Conservation (phyloP, 2,797 vertebrate genomes). For the Podarcis lilfordi region DNA sequence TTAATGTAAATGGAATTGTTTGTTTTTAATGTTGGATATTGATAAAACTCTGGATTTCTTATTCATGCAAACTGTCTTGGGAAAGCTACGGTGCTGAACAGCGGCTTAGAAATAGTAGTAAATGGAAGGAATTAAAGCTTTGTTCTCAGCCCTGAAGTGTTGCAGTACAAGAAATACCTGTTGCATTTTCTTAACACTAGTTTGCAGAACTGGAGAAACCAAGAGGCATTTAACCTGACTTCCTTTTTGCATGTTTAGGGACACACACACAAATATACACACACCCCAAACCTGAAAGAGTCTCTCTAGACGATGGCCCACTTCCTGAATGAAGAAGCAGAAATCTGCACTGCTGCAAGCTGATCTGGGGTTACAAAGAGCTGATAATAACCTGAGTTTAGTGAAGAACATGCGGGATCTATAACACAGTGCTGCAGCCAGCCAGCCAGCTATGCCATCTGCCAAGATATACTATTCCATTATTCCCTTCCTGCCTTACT, state of each 20-base stretch:
- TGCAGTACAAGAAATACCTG: slow-evolving; percentile 27
- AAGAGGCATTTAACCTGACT: slow-evolving; percentile 64
- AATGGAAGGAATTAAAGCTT: not conserved
- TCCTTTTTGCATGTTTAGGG: slow-evolving; percentile 61
- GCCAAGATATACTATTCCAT: not conserved
- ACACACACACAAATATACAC: slow-evolving; percentile 43
- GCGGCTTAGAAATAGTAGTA: not conserved
- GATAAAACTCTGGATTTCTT: too few species aligned
- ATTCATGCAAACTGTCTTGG: too few species aligned
- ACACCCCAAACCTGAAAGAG: slow-evolving; percentile 64
- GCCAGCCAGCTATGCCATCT: not conserved
- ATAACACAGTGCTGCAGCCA: not conserved
- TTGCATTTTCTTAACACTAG: slow-evolving; percentile 39
- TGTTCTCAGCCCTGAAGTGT: slow-evolving; percentile 30
- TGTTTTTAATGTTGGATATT: too few species aligned
- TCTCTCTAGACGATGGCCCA: slow-evolving; percentile 52
- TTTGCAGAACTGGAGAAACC: slow-evolving; percentile 45
- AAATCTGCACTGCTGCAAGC: slow-evolving; percentile 24
- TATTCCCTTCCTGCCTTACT: not conserved
- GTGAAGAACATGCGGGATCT: not conserved
- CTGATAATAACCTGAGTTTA: not conserved
- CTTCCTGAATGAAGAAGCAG: slow-evolving; percentile 66
- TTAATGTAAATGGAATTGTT: too few species aligned
- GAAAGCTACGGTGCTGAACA: too few species aligned
- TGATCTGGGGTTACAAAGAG: not conserved